Base-by-base conservation (phyloP, 2,888 invertebrate species). In the Heliothis peltigera region DNA sequence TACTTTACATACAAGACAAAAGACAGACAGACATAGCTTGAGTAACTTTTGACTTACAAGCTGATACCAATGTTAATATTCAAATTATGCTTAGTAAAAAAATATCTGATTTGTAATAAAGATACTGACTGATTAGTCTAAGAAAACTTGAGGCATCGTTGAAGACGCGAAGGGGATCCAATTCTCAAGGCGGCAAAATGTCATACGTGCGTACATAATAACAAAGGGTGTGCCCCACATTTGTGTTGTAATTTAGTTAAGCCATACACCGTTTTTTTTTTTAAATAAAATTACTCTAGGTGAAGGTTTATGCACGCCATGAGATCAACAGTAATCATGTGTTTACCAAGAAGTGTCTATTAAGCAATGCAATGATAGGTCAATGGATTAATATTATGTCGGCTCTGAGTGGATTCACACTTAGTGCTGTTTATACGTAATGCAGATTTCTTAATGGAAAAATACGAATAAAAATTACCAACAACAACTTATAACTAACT, bases 261-360 rank as follows among this genome's bases (percentile, higher is more conserved):
- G 17, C 55, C 55, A 28, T 44, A 70, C 42, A 43, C 42, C 12
- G 56, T 67, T 47, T 56, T 73, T 59, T 73, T 59, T 73, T 70
- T 48, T 51, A 44, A 65, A 61, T 58, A 54, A 56, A 61, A 61
- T 59, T 28, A 54, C 54, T 12, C 64, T 28, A 44, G 49, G 44
- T 60, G 62, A 75, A 75, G 68, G 69, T 25, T 59, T 56, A 55
- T 61, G 32, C 32, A 47, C 8, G 25, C 25, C 25, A 55, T 48
- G 44, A 49, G 47, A 43, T 64, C 47, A 47, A 19, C 35, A 21
- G 18, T 53, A 72, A 68, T 53, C 32, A 48, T 15, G 10, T 1
- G 43, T 19, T 46, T 35, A 48, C 52, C 46, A 42, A 44, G 55
- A 60, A 60, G 15, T 53, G 8, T 32, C 18, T 66, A 43, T 69